Percentiles rank a stretch among this genome's conserved stretches.
Evolutionary conservation across 92 coral and sea anemone species (phyloP).

Genomic region (Phenganax stokvisi): DNA sequence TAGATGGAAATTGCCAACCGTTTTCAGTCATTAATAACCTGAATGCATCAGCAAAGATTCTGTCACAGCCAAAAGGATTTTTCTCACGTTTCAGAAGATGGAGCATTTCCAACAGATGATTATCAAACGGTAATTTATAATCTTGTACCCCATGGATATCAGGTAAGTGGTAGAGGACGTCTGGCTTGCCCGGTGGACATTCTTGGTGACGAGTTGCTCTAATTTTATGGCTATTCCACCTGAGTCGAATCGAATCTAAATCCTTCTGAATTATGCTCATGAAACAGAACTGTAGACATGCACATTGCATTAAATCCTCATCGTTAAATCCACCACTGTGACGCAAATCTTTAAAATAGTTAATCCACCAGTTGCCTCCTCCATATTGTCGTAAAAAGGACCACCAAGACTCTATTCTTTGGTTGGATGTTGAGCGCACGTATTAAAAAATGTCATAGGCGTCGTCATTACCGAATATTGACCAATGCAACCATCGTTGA

Average conservation of each 20-base stretch:
- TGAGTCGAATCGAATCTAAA: constrained; percentile 40
- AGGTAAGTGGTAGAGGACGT: constrained; percentile 48
- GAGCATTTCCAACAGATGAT: constrained; percentile 17
- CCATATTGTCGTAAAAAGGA: constrained; percentile 4
- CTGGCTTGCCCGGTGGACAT: constrained; percentile 53
- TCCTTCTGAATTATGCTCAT: constrained; percentile 45
- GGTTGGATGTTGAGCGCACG: constrained; percentile 17
- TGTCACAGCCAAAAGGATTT: constrained; percentile 15
- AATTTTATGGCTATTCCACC: constrained; percentile 49
- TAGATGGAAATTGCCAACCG: constrained; percentile 16
- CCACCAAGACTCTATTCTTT: constrained; percentile 24
- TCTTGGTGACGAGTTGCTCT: constrained; percentile 44
- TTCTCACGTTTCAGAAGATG: constrained; percentile 15
- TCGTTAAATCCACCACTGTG: constrained; percentile 19
- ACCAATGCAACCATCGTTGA: constrained; percentile 19
- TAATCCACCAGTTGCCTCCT: constrained; percentile 28
- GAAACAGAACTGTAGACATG: constrained; percentile 32
- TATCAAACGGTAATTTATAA: constrained; percentile 10
- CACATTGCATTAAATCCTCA: background rate
- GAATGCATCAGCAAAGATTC: constrained; percentile 7
- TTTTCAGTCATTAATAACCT: constrained; percentile 15
- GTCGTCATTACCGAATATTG: background rate
- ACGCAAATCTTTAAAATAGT: constrained; percentile 26
- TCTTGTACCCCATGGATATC: constrained; percentile 23
- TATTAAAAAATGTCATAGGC: background rate